Conservation (phyloP, 2,113 vertebrate genomes). For the Dolichallabes microphthalmus region DNA sequence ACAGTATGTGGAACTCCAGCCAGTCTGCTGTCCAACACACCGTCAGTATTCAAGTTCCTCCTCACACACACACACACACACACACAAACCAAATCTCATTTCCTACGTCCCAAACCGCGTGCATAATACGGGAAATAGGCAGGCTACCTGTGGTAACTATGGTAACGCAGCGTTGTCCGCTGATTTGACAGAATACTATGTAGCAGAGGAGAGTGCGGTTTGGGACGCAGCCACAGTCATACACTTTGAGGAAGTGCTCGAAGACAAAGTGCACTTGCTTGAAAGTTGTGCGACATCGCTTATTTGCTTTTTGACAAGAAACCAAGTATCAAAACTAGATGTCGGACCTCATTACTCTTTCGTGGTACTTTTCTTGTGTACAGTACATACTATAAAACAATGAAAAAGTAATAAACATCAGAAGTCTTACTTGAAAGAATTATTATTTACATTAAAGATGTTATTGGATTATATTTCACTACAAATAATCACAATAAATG, state of each 20-base stretch:
- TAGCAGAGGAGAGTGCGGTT: neutral
- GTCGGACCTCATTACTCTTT: no score
- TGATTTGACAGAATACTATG: neutral
- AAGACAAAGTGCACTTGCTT: neutral
- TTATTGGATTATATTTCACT: no score
- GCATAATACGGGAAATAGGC: neutral
- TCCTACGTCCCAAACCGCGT: neutral
- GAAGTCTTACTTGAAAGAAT: neutral
- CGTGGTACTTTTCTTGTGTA: neutral
- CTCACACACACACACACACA: neutral
- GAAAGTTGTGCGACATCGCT: neutral
- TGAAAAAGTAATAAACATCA: neutral
- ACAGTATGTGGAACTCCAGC: neutral
- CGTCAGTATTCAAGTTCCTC: neutral
- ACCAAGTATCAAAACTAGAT: neutral
- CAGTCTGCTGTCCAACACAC: neutral
- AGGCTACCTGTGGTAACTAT: slow-evolving; percentile 4
- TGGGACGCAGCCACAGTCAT: slow-evolving; percentile 17
- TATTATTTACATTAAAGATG: no score
- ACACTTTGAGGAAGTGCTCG: neutral
- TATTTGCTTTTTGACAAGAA: neutral
- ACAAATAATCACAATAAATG: no score
- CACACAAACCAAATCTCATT: neutral
- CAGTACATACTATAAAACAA: neutral
- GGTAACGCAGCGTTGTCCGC: neutral